These are phyloP conservation scores for Platalea minor DNA, from an alignment of 2,797 vertebrate species.

Conservation along the genomic window DNA sequence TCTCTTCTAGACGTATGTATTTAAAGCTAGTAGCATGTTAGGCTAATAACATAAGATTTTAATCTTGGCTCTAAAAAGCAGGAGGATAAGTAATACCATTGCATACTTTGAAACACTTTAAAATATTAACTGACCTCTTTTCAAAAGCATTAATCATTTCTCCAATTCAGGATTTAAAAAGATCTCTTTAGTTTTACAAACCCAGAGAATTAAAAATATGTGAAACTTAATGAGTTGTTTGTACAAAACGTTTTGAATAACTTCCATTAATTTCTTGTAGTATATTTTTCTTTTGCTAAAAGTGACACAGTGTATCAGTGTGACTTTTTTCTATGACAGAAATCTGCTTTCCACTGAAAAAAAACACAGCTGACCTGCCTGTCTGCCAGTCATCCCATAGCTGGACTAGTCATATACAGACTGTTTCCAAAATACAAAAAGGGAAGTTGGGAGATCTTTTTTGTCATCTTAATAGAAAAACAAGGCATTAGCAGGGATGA, in stretches of 20 bases:
- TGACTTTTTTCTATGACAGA: neutral
- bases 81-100: neutral
- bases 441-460: neutral
- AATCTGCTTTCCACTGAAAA: neutral
- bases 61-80: neutral
- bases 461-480: neutral
- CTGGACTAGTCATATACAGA: neutral
- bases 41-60: neutral
- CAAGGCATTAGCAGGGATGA: neutral
- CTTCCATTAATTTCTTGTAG: neutral
- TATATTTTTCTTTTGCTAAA: neutral
- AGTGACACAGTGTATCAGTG: neutral
- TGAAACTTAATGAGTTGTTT: neutral
- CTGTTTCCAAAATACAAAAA: neutral
- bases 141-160: neutral
- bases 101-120: neutral
- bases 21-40: neutral
- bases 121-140: neutral
- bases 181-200: neutral
- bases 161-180: neutral
- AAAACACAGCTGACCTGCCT: neutral
- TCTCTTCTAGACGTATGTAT: neutral
- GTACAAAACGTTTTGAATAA: neutral
- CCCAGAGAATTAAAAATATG: neutral
- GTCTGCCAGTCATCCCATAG: neutral